Evolutionary conservation across 2,113 vertebrate genomes (phyloP).

Genomic region (Sakesphorus luctuosus): DNA sequence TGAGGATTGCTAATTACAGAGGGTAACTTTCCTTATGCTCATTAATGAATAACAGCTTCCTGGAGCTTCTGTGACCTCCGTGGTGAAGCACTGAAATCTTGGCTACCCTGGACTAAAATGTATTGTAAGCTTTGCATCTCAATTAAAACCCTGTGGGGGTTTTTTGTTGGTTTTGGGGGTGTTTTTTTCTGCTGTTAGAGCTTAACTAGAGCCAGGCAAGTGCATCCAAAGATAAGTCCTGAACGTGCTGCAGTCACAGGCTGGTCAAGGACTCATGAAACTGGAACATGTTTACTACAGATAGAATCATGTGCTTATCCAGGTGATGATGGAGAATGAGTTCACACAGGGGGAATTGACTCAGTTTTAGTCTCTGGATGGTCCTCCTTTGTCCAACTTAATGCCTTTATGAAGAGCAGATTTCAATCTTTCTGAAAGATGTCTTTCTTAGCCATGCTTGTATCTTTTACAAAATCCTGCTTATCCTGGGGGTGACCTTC

Average conservation of each 20-base stretch:
- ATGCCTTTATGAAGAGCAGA: neutral
- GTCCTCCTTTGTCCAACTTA: neutral
- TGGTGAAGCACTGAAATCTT: neutral
- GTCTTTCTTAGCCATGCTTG: neutral
- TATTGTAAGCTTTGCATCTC: neutral
- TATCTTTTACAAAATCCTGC: neutral
- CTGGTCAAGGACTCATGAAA: neutral
- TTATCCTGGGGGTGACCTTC: neutral
- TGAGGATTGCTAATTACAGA: neutral
- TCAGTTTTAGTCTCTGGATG: neutral
- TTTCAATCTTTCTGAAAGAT: neutral
- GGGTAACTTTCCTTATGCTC: neutral
- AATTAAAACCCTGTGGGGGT: neutral
- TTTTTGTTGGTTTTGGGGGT: neutral
- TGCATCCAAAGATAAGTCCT: neutral
- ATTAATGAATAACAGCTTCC: conserved; percentile 17
- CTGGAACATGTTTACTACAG: neutral
- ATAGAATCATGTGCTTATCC: neutral
- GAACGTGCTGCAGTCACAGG: neutral
- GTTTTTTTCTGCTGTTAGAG: neutral
- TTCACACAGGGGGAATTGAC: no score
- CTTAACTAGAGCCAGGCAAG: neutral
- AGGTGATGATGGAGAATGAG: neutral
- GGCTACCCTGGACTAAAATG: neutral
- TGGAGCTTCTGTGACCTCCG: neutral